A percentile compares a stretch with the other conserved stretches of the same genome.
phyloP scores from a whole-genome alignment of 2,113 vertebrate genomes.

The Reinhardtius hippoglossoides region DNA sequence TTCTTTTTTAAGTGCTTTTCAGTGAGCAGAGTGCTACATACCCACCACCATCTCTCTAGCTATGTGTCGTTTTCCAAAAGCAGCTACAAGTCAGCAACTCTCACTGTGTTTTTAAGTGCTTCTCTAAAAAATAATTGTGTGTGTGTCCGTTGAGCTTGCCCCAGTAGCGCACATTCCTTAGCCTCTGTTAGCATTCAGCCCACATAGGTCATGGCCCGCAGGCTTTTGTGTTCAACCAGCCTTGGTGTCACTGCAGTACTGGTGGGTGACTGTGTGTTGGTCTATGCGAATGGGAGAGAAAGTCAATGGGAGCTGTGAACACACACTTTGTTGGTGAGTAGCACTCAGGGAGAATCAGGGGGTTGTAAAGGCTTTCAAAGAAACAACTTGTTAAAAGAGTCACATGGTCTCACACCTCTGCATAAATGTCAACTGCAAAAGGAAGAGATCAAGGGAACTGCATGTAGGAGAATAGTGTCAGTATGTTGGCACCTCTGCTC shows the following conservation, averaged over 20 bases:
- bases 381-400: slow-evolving; percentile 25
- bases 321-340: slow-evolving; percentile 31
- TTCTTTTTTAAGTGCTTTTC: slow-evolving; percentile 57
- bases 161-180: slow-evolving; percentile 66
- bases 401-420: slow-evolving; percentile 28
- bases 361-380: slow-evolving; percentile 43
- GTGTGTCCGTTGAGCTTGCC: slow-evolving; percentile 19
- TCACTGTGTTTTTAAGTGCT: slow-evolving; percentile 66
- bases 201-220: slow-evolving; percentile 76
- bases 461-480: background rate
- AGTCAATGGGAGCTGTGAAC: slow-evolving; percentile 46
- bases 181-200: slow-evolving; percentile 75
- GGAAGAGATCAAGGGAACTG: background rate
- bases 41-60: slow-evolving; percentile 43
- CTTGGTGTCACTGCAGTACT: slow-evolving; percentile 46
- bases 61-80: slow-evolving; percentile 46
- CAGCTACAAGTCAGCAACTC: slow-evolving; percentile 64
- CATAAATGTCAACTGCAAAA: slow-evolving; percentile 20
- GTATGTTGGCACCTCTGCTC: background rate
- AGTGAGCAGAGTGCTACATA: slow-evolving; percentile 37
- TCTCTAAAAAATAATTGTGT: slow-evolving; percentile 24
- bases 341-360: slow-evolving; percentile 43
- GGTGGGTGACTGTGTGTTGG: slow-evolving; percentile 32
- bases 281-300: slow-evolving; percentile 44
- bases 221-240: slow-evolving; percentile 69